Evolutionary conservation across 2,888 invertebrate species (phyloP), one percentile per base, ranked within the genome.

Genomic region (Polyommatus icarus): DNA sequence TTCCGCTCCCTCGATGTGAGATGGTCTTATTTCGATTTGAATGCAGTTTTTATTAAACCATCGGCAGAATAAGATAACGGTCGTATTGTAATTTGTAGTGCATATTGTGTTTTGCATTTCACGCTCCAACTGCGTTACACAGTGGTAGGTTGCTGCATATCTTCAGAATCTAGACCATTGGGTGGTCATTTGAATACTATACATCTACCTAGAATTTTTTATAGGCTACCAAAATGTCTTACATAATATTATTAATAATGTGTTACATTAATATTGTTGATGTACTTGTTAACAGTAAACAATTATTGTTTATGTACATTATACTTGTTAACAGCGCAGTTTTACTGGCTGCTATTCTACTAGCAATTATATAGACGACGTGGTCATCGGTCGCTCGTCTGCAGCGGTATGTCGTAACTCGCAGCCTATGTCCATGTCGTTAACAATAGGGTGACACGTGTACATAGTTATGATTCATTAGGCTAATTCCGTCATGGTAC

Each of bases 401-500:
- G 8, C n/a, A 4, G n/a, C 10, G 61, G 24, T 61, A 61, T 61
- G 24, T 61, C 24, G 24, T 24, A 24, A 61, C 61, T 61, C 20
- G 61, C 10, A 24, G 61, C 61, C 61, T 61, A 61, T 61, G 61
- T 61, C 20, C 20, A 20, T 61, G 20, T 20, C 61, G 75, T 75
- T 29, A 76, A 67, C 61, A 59, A 32, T 40, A 36, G 32, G 20
- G 6, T 20, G 61, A 67, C 76, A 76, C 61, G 40, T 24, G 40
- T 18, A 76, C 7, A 36, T 5, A 24, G 61, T 32, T 67, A 72
- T 77, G 71, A 77, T 77, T 77, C 36, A 72, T 72, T 72, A 7
- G 18, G 77, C 71, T 71, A 71, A 32, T 77, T 72, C 50, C 67
- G 57, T 40, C 57, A 77, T 20, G 57, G 77, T 24, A 57, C 54